phyloP scores from a whole-genome alignment of 2,797 vertebrate species.

The Neosilurus hyrtlii region DNA sequence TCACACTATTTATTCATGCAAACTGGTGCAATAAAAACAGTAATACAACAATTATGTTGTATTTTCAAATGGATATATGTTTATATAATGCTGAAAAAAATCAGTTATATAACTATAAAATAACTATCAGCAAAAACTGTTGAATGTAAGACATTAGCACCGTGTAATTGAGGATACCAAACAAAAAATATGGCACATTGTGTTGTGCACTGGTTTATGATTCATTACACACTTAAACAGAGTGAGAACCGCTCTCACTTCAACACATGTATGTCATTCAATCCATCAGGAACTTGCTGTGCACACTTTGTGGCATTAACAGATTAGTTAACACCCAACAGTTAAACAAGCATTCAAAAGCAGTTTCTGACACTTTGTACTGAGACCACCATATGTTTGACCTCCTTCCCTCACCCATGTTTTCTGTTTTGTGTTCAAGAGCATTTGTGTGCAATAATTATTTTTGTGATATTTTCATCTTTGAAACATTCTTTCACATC shows the following conservation, averaged over 20 bases:
- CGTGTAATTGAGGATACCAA: neutral
- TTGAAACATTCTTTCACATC: neutral
- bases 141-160: neutral
- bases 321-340: constrained; percentile 13
- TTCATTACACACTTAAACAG: neutral
- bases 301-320: constrained; percentile 26
- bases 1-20: neutral
- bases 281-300: constrained; percentile 14
- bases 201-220: neutral
- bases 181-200: neutral
- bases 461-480: neutral
- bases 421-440: neutral
- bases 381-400: neutral
- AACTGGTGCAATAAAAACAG: neutral
- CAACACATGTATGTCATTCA: neutral
- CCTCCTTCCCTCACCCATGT: neutral
- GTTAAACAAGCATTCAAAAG: neutral
- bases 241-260: neutral
- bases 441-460: neutral
- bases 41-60: neutral
- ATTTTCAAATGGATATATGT: neutral
- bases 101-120: neutral
- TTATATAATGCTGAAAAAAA: neutral
- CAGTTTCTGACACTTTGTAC: too few species aligned
- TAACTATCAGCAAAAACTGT: neutral